Evolutionary conservation across 1,140 invertebrate genomes (phyloP).

Genomic region (Rhopalosiphum maidis): DNA sequence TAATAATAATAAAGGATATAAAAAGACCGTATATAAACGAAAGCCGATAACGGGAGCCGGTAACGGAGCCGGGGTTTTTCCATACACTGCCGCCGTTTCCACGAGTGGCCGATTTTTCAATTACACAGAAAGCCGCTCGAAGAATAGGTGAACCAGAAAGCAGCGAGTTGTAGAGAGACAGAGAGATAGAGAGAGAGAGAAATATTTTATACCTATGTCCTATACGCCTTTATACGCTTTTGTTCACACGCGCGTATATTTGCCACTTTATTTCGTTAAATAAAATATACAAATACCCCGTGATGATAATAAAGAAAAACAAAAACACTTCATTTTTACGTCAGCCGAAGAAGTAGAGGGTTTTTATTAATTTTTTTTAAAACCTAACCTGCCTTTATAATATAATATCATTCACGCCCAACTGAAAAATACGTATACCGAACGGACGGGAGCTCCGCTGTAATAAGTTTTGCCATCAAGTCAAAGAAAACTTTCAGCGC

Average conservation of each 20-base stretch:
- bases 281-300: background rate
- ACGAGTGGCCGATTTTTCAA: constrained; percentile 16
- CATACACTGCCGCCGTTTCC: background rate
- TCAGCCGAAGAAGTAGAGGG: background rate
- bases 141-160: background rate
- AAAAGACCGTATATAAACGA: background rate
- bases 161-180: background rate
- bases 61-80: background rate
- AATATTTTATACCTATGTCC: background rate
- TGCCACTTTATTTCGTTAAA: background rate
- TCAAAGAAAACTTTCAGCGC: background rate
- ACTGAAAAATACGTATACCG: background rate
- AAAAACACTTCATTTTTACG: background rate
- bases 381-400: too few relatives aligned
- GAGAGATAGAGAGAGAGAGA: background rate
- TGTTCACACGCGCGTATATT: background rate
- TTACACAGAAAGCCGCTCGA: background rate
- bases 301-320: background rate
- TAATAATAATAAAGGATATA: background rate
- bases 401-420: background rate
- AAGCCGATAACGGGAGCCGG: background rate
- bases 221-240: background rate
- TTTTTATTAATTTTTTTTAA: background rate
- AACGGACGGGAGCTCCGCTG: background rate
- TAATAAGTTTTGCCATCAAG: background rate